Conservation (phyloP, 2,113 vertebrate species). For the Phyllostomus discolor region DNA sequence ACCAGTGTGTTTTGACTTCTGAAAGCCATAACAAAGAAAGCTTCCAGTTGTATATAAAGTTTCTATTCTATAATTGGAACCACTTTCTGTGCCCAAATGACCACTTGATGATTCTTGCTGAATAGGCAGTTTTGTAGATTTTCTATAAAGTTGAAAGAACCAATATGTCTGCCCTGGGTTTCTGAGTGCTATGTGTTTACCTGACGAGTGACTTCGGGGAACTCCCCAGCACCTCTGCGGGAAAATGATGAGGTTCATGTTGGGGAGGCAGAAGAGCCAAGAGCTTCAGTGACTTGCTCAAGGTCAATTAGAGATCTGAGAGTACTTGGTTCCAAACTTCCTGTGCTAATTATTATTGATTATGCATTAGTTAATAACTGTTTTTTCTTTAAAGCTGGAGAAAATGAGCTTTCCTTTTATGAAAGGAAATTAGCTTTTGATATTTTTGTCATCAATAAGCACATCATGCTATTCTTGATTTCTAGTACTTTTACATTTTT, state of each 20-base stretch:
- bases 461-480: background rate
- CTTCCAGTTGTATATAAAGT: background rate
- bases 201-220: background rate
- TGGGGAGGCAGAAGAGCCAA: background rate
- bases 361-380: background rate
- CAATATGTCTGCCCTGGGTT: background rate
- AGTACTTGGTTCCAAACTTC: background rate
- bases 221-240: background rate
- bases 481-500: background rate
- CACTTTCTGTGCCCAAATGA: background rate
- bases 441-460: background rate
- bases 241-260: background rate
- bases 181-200: background rate
- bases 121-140: background rate
- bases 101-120: constrained; percentile 23
- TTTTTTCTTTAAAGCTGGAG: background rate
- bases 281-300: background rate
- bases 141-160: background rate
- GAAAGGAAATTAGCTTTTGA: constrained; percentile 15
- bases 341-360: constrained; percentile 1
- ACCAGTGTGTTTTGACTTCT: background rate
- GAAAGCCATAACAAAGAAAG: background rate
- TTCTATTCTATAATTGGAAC: background rate
- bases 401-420: background rate
- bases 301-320: background rate